Evolutionary conservation across 2,113 vertebrate species (phyloP).

Genomic region (Papio anubis): DNA sequence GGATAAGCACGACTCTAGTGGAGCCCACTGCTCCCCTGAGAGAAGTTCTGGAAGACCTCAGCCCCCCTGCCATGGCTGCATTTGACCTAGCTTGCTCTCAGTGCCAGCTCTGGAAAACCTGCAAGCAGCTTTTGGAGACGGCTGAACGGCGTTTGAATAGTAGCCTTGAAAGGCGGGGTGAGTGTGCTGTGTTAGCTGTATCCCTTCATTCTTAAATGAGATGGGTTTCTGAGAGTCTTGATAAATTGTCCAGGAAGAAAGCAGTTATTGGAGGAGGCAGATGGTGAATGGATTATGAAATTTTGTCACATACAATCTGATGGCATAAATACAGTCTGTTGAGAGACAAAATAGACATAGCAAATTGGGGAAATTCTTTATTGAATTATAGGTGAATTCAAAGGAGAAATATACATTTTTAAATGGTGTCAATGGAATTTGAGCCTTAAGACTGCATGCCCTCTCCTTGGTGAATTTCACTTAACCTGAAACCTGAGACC

Average conservation of each 20-base stretch:
- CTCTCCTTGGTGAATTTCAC: background rate
- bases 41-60: slow-evolving; percentile 91
- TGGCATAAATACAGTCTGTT: background rate
- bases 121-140: slow-evolving; percentile 95
- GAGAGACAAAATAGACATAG: too few species aligned
- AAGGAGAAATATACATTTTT: background rate
- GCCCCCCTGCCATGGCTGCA: slow-evolving; percentile 92
- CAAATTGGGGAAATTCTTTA: background rate
- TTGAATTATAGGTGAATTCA: slow-evolving; percentile 19
- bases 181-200: background rate
- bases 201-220: background rate
- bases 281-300: background rate
- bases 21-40: slow-evolving; percentile 84
- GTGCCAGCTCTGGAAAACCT: slow-evolving; percentile 96
- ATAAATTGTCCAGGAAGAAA: background rate
- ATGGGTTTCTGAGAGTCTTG: background rate
- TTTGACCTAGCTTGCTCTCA: slow-evolving; percentile 98
- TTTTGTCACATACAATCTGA: background rate
- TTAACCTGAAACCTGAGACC: background rate
- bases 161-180: slow-evolving; percentile 90
- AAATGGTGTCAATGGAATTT: background rate
- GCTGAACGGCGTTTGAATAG: slow-evolving; percentile 90
- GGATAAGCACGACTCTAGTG: slow-evolving; percentile 84
- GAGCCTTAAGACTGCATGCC: background rate
- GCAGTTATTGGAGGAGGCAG: background rate